Conservation (phyloP, 2,113 vertebrate genomes). For the Xerus inauris region DNA sequence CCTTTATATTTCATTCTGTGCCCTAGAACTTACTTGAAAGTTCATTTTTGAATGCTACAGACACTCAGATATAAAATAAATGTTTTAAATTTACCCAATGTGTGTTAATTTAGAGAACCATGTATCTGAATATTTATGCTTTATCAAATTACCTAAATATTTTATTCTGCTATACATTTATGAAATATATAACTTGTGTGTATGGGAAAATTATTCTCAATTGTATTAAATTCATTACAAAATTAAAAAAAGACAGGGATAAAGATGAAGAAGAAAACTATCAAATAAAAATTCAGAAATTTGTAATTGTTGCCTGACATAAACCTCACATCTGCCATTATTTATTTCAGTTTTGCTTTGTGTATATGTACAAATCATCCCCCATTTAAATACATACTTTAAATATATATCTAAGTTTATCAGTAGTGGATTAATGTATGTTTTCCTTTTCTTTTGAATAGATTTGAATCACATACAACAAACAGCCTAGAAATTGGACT, state of each 20-base stretch:
- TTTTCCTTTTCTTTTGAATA: not conserved
- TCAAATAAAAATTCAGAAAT: not conserved
- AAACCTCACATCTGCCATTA: not conserved
- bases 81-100: not conserved
- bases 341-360: not conserved
- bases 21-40: not conserved
- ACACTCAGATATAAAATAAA: slow-evolving; percentile 13
- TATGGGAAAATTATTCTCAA: not conserved
- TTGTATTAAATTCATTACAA: not conserved
- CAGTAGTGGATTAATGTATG: not conserved
- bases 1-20: slow-evolving; percentile 13
- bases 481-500: not conserved
- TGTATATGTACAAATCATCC: not conserved
- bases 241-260: not conserved
- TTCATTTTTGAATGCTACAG: not conserved
- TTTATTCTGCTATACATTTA: not conserved
- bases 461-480: not conserved
- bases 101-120: not conserved
- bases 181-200: not conserved
- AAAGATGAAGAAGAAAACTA: not conserved
- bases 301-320: not conserved
- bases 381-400: not conserved
- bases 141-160: not conserved
- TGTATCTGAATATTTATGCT: not conserved
- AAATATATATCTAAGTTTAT: not conserved